A percentile compares a stretch with the other conserved stretches of the same genome.
phyloP scores from a whole-genome alignment of 2,113 vertebrate genomes.

The Ageneiosus marmoratus region DNA sequence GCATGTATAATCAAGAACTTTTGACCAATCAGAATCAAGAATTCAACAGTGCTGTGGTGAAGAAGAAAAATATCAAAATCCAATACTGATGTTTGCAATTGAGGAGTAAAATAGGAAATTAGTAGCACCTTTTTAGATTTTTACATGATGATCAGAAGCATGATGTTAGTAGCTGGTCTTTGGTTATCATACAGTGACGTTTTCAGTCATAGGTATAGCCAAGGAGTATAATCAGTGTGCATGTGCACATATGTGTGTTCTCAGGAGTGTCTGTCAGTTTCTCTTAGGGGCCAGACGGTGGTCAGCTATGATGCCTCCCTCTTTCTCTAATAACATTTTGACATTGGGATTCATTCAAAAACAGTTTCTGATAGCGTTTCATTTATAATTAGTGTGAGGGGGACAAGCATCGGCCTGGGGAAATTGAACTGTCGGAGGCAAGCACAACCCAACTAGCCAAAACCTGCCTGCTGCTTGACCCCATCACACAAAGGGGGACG shows the following conservation, averaged over 20 bases:
- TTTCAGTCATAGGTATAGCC: not conserved
- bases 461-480: conserved; percentile 91
- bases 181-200: not conserved
- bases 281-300: not conserved
- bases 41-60: not conserved
- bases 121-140: not conserved
- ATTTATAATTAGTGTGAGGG: conserved; percentile 99
- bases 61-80: not conserved
- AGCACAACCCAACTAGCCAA: conserved; percentile 77
- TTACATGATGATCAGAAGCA: no score
- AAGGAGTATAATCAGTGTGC: not conserved
- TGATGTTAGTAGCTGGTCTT: not conserved
- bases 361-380: conserved; percentile 98
- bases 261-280: not conserved
- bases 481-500: conserved; percentile 97
- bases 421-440: conserved; percentile 99
- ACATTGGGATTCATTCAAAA: conserved; percentile 92
- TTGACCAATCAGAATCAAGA: not conserved
- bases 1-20: no score
- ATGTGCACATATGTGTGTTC: not conserved
- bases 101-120: not conserved
- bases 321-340: conserved; percentile 97
- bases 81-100: not conserved
- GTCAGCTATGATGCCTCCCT: conserved; percentile 73
- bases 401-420: conserved; percentile 79